phyloP scores from a whole-genome alignment of 64 coral and sea anemone species.

The Actinia tenebrosa region DNA sequence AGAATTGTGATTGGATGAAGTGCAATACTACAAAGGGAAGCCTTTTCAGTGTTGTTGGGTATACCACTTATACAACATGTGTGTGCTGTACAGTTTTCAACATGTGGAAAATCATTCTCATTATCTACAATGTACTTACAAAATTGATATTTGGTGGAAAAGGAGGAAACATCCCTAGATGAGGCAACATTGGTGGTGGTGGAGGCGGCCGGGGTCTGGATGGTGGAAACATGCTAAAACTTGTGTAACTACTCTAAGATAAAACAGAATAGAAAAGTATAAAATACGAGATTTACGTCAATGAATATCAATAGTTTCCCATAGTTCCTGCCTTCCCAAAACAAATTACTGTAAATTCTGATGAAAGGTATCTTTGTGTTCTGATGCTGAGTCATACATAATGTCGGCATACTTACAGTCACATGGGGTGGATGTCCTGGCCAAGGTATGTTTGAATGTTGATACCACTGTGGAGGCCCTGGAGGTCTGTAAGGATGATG shows the following conservation, averaged over 20 bases:
- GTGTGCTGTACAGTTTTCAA: no score
- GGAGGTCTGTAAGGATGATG: not conserved
- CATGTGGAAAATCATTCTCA: no score
- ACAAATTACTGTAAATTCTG: no score
- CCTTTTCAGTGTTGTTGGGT: no score
- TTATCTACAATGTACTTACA: not conserved
- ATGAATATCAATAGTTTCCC: not conserved
- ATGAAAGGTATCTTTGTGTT: not conserved
- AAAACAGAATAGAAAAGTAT: not conserved
- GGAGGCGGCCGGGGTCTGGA: not conserved
- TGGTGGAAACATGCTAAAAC: not conserved
- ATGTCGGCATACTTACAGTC: not conserved
- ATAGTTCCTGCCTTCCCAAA: no score
- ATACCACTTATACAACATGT: no score
- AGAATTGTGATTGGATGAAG: no score
- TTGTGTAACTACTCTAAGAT: not conserved
- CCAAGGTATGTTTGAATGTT: not conserved
- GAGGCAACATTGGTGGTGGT: not conserved
- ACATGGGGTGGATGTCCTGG: not conserved
- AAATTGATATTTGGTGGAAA: conserved; percentile 1
- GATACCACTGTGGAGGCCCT: not conserved
- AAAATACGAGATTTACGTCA: not conserved
- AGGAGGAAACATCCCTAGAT: not conserved
- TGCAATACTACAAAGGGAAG: no score
- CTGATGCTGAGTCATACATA: not conserved